Base-by-base conservation (phyloP, 2,797 vertebrate species). In the Salmo trutta region DNA sequence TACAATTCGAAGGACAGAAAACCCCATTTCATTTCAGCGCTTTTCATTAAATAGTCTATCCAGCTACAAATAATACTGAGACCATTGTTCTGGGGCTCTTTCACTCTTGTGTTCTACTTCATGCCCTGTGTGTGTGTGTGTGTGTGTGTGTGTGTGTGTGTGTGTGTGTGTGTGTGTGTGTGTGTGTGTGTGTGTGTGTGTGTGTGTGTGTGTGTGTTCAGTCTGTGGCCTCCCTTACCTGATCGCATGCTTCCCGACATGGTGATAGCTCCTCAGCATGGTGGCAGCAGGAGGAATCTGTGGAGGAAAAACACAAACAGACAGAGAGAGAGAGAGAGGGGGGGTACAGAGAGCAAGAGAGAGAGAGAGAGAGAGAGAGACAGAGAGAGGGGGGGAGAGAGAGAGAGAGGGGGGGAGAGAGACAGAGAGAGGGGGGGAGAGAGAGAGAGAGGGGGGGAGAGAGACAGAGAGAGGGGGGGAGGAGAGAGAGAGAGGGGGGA, bases 241-340 rank as follows among this genome's bases (percentile, higher is more conserved):
- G 97, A 82, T 98, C 96, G 93, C 97, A 99, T 52, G 97, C 97
- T 89, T 97, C 97, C 88, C 93, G 96, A 82, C 98, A 99, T 89
- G 96, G 95, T 72, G 96, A 94, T 80, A 92, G 92, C 78, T 96
- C 95, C 21, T 94, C 95, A 83, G 96, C 97, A 91, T 97, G 95
- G 78, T 96, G 95, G 95, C 98, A 99, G 87, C 98, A 99, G 86
- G 96, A 93, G 59, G 71, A 24, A 27, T 71, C 69, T 71, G 68
- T 70, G 19, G 68, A n/a, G 36, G 3, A 68, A 15, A 68, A 27
- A 36, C 66, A 51, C 68, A 51, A 2, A 70, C 33, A 70, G 29
- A 69, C 36, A 70, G 33, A 70, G 19, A 47, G 14, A 52, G 7
- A 21, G 27, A 16, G 3, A 36, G 67, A 1, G 3, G 19, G 53